Conservation (phyloP, 2,797 vertebrate species). For the Coccyzus lansbergi region DNA sequence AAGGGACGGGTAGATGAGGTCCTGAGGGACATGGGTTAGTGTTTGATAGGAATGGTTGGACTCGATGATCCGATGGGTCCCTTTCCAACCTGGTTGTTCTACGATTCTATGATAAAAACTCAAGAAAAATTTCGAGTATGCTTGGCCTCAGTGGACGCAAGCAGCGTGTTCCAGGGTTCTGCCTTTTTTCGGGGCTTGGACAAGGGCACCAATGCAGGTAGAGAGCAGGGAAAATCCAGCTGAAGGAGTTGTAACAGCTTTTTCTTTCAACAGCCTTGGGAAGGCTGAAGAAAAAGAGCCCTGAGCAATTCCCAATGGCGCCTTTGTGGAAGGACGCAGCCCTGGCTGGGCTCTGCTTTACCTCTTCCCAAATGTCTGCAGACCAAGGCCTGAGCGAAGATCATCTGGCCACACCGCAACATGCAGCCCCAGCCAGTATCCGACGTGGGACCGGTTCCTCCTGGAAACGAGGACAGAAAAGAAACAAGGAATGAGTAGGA, state of each 20-base stretch:
- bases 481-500: background rate
- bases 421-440: conserved; percentile 99
- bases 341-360: conserved; percentile 55
- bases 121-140: background rate
- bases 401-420: conserved; percentile 99
- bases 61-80: no score
- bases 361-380: conserved; percentile 93
- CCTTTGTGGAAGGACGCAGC: background rate
- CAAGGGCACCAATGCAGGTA: background rate
- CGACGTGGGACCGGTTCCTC: conserved; percentile 95
- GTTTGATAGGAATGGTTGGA: no score
- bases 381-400: conserved; percentile 93
- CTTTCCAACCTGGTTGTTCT: no score
- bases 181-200: background rate
- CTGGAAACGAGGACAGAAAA: conserved; percentile 70
- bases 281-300: background rate
- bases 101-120: no score
- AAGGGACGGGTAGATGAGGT: no score
- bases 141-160: background rate
- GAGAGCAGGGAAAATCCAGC: background rate
- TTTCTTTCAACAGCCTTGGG: background rate
- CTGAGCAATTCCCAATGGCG: background rate
- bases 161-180: background rate
- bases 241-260: background rate
- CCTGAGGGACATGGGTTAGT: no score